Conservation (phyloP, 1,140 invertebrate genomes). For the Pissodes strobi region DNA sequence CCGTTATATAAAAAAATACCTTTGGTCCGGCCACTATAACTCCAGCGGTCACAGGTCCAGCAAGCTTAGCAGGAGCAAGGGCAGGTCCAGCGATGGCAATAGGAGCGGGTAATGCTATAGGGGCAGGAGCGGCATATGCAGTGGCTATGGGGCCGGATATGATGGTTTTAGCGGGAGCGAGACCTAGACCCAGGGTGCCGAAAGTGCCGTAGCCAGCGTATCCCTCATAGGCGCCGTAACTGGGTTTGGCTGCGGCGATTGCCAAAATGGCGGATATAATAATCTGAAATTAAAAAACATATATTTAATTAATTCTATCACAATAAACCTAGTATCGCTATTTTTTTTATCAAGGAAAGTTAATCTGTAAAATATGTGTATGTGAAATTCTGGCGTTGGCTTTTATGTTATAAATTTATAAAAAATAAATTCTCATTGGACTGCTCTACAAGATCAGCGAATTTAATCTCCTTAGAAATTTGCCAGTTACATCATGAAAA, state of each 20-base stretch:
- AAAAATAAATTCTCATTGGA: too few relatives aligned
- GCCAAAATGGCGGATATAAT: slow-evolving; percentile 14
- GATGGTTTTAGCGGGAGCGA: not conserved
- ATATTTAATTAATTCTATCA: too few relatives aligned
- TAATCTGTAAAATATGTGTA: not conserved
- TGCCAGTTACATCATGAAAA: too few relatives aligned
- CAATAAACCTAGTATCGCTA: too few relatives aligned
- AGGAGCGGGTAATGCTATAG: not conserved
- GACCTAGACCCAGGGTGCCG: too few relatives aligned
- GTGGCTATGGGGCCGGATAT: not conserved
- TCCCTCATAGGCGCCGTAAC: not conserved
- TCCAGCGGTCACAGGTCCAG: slow-evolving; percentile 11
- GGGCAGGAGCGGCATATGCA: too few relatives aligned
- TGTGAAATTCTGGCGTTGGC: not conserved
- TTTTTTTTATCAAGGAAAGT: not conserved
- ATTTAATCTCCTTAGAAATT: too few relatives aligned
- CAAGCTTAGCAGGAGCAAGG: too few relatives aligned
- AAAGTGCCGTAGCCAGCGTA: not conserved
- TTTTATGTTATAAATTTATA: too few relatives aligned
- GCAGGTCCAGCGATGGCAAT: not conserved
- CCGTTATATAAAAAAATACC: too few relatives aligned
- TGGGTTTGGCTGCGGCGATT: slow-evolving; percentile 6
- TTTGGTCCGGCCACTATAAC: slow-evolving; percentile 14
- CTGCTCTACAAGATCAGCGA: too few relatives aligned
- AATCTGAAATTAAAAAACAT: too few relatives aligned